phyloP scores from a whole-genome alignment of 37 sponge, comb jelly and placozoan genomes.

The Axinella damicornis region DNA sequence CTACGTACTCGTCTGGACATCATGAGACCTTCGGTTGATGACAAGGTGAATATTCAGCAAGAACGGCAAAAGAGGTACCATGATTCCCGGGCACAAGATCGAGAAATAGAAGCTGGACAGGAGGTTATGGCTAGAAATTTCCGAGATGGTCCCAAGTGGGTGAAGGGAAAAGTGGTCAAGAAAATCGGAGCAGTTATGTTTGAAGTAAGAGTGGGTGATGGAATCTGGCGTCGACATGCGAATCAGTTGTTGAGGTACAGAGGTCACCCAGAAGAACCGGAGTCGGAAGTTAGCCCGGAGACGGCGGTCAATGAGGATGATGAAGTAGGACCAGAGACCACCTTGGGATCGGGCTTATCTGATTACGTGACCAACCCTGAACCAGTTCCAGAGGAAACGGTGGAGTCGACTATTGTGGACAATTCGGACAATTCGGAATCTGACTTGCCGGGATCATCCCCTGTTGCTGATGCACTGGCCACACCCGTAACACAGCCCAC shows the following conservation, averaged over 20 bases:
- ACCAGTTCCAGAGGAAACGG: too few relatives aligned
- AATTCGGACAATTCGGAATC: too few relatives aligned
- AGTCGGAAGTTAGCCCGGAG: too few relatives aligned
- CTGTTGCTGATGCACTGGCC: too few relatives aligned
- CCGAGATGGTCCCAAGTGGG: slow-evolving; percentile 24
- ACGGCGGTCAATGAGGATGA: too few relatives aligned
- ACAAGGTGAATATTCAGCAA: slow-evolving; percentile 1
- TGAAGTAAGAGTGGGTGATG: neutral
- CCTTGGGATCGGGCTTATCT: too few relatives aligned
- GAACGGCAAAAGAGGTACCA: slow-evolving; percentile 6
- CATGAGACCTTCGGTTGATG: neutral
- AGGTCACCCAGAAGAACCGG: neutral
- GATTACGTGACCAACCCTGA: too few relatives aligned
- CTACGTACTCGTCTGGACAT: slow-evolving; percentile 22
- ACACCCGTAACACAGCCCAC: too few relatives aligned
- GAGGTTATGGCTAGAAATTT: slow-evolving; percentile 36
- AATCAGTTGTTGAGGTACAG: neutral
- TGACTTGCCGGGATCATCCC: too few relatives aligned
- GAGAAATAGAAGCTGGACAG: slow-evolving; percentile 20
- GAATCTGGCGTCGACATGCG: neutral
- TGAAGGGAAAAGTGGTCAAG: too few relatives aligned
- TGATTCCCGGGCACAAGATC: neutral
- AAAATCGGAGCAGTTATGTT: neutral
- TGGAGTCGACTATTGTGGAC: too few relatives aligned
- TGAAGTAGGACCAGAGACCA: too few relatives aligned